These are phyloP conservation scores for Myodes glareolus DNA, from an alignment of 2,113 vertebrate species.

Conservation along the genomic window DNA sequence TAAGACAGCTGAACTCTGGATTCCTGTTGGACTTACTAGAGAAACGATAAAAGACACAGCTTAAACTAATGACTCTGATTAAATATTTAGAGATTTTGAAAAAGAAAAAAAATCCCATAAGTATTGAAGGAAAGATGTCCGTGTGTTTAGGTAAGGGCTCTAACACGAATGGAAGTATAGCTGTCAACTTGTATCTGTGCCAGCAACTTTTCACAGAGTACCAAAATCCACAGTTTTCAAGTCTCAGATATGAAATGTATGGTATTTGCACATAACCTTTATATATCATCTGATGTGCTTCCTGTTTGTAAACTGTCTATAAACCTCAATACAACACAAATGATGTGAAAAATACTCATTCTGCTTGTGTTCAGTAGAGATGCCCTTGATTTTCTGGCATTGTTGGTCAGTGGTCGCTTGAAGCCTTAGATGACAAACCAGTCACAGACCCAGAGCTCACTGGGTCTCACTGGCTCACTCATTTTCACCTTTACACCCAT, in stretches of 20 bases:
- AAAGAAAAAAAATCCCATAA: not conserved
- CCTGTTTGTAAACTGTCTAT: not conserved
- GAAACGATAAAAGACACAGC: not conserved
- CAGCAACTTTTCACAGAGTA: not conserved
- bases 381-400: not conserved
- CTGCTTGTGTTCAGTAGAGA: not conserved
- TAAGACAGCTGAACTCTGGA: not conserved
- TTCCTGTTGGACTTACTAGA: not conserved
- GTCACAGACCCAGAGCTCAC: not conserved
- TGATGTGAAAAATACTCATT: not conserved
- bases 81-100: not conserved
- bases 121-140: not conserved
- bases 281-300: not conserved
- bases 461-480: too few relatives aligned
- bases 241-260: not conserved
- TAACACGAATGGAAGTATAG: accelerated
- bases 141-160: too few relatives aligned
- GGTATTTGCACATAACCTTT: not conserved
- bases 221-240: not conserved
- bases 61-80: not conserved
- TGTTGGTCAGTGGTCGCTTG: not conserved
- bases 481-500: not conserved
- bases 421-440: not conserved
- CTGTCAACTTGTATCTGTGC: not conserved
- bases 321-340: not conserved